These are phyloP conservation scores for Cheilosia vernalis DNA, from an alignment of 2,888 invertebrate genomes.

Conservation along the genomic window DNA sequence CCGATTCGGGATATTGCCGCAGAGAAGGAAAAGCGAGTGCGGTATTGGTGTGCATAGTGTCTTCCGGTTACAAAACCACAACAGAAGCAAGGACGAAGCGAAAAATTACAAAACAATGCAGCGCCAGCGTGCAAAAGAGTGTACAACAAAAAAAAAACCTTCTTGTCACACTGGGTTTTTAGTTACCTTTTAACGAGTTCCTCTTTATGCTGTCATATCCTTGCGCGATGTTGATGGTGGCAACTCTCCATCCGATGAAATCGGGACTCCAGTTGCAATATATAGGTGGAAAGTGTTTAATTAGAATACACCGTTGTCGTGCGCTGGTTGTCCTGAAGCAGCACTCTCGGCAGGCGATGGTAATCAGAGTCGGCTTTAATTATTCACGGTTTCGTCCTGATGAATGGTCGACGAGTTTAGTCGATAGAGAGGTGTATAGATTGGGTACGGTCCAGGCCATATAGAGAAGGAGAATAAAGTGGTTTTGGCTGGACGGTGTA, in stretches of 20 bases:
- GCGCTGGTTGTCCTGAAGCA: slow-evolving; percentile 40
- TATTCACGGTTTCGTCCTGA: slow-evolving; percentile 83
- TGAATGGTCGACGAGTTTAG: slow-evolving; percentile 78
- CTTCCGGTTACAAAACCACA: slow-evolving; percentile 73
- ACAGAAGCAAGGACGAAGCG: slow-evolving; percentile 65
- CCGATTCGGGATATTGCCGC: slow-evolving; percentile 44
- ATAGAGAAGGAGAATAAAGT: slow-evolving; percentile 2
- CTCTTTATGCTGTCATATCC: slow-evolving; percentile 66
- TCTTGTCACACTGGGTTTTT: slow-evolving; percentile 65
- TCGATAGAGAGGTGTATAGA: slow-evolving; percentile 54
- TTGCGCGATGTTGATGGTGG: slow-evolving; percentile 26
- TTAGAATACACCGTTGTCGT: slow-evolving; percentile 62
- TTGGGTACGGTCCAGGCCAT: slow-evolving; percentile 34
- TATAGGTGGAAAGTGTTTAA: slow-evolving; percentile 66
- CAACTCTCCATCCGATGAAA: slow-evolving; percentile 46
- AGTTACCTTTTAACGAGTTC: slow-evolving; percentile 74
- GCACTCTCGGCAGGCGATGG: slow-evolving; percentile 78
- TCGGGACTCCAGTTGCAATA: slow-evolving; percentile 67
- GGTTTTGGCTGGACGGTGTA: slow-evolving; percentile 31
- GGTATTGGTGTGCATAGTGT: slow-evolving; percentile 48
- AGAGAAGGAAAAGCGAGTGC: slow-evolving; percentile 55
- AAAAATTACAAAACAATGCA: slow-evolving; percentile 59
- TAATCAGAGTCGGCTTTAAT: slow-evolving; percentile 83
- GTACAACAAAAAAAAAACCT: slow-evolving; percentile 35
- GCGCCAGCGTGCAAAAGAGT: slow-evolving; percentile 14